Evolutionary conservation across 2,113 vertebrate species (phyloP).

Genomic region (Atrichornis clamosus): DNA sequence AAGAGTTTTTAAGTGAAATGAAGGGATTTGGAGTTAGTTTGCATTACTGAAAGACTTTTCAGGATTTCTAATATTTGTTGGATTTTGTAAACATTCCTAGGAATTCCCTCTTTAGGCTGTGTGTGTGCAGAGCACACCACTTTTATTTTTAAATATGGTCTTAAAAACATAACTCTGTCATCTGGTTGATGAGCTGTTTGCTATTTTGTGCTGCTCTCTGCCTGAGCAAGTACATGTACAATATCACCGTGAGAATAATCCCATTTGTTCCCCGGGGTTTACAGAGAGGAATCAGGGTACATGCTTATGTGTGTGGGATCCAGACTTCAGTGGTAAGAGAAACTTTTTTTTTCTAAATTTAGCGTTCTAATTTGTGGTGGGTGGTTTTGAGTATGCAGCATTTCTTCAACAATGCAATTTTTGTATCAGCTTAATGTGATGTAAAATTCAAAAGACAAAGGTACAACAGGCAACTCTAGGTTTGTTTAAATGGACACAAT

Average conservation of each 20-base stretch:
- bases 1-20: not conserved
- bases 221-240: not conserved
- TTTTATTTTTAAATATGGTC: not conserved
- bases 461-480: accelerated
- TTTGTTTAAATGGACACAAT: not conserved
- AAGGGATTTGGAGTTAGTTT: not conserved
- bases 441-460: not conserved
- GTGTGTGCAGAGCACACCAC: not conserved
- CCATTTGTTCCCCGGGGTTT: not conserved
- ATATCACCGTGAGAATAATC: not conserved
- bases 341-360: not conserved
- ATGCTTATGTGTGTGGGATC: not conserved
- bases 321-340: not conserved
- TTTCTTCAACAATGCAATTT: not conserved
- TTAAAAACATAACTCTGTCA: not conserved
- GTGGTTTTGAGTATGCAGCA: not conserved
- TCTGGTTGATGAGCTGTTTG: not conserved
- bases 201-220: not conserved
- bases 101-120: not conserved
- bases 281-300: accelerated
- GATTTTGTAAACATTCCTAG: not conserved
- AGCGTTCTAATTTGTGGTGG: not conserved
- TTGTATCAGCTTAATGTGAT: not conserved
- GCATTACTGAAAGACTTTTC: not conserved
- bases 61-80: not conserved